phyloP scores from a whole-genome alignment of 2,797 vertebrate species.

The Hybognathus amarus region DNA sequence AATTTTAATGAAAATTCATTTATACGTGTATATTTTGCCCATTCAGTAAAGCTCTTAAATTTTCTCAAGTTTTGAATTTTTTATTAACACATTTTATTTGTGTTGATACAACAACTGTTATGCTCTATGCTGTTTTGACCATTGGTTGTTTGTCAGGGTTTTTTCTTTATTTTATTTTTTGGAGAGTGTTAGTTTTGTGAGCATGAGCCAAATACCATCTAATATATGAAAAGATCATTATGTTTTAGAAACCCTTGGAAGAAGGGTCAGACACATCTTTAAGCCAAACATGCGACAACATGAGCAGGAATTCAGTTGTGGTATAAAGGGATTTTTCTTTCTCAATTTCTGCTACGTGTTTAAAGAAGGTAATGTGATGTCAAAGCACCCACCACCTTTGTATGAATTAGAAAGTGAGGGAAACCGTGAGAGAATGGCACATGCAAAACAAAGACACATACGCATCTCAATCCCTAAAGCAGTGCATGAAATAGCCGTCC shows the following conservation, averaged over 20 bases:
- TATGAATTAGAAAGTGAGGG: not conserved
- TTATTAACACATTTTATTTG: not conserved
- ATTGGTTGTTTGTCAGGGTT: not conserved
- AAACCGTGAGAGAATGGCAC: not conserved
- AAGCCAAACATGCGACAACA: not conserved
- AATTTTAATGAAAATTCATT: not conserved
- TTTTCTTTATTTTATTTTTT: too few relatives aligned
- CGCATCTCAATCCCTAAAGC: conserved; percentile 9
- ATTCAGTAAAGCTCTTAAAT: not conserved
- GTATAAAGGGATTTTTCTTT: not conserved
- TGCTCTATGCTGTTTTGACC: not conserved
- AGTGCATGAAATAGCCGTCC: conserved; percentile 40
- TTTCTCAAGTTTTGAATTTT: not conserved
- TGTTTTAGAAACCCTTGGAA: not conserved
- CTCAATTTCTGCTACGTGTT: not conserved
- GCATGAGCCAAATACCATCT: not conserved
- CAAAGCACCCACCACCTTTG: not conserved
- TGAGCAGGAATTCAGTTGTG: not conserved
- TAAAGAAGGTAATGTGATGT: not conserved
- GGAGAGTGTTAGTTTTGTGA: not conserved
- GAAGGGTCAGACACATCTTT: not conserved
- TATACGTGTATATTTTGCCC: not conserved
- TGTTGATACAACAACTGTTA: not conserved
- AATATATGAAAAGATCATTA: too few relatives aligned
- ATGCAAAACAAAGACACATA: conserved; percentile 1